Percentiles rank a stretch among this genome's conserved stretches.
These are phyloP conservation scores for Panagrolaimus sp. DNA, from an alignment of 1,140 invertebrate species.

Conservation along the genomic window DNA sequence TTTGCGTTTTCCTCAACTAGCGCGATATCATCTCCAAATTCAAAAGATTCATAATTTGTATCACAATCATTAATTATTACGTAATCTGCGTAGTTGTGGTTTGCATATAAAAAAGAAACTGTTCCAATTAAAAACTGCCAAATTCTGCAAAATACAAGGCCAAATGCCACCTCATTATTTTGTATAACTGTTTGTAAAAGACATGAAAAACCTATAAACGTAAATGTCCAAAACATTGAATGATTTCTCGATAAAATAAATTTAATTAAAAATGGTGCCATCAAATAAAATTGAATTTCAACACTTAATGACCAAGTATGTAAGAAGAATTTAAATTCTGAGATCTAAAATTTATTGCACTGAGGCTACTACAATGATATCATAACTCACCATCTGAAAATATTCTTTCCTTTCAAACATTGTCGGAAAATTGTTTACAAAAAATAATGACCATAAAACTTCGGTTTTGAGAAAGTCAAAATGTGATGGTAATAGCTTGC, in stretches of 20 bases:
- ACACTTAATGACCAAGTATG: not conserved
- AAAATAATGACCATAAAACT: not conserved
- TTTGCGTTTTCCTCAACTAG: too few species aligned
- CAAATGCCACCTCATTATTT: not conserved
- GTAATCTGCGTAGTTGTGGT: not conserved
- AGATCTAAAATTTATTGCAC: not conserved
- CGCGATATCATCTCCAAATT: too few species aligned
- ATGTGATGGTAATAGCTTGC: not conserved
- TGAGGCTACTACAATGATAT: too few species aligned
- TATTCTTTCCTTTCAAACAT: not conserved
- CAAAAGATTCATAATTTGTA: too few species aligned
- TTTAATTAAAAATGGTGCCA: not conserved
- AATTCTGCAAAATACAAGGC: not conserved
- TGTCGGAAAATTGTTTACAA: not conserved
- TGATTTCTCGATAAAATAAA: not conserved
- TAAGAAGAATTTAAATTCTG: not conserved
- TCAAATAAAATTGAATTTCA: constrained; percentile 7
- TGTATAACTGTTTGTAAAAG: not conserved
- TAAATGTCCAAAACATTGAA: not conserved
- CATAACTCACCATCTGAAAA: not conserved
- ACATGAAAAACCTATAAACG: not conserved
- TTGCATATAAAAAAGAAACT: not conserved
- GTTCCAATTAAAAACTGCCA: not conserved
- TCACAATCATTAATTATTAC: too few species aligned
- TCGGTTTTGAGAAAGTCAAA: not conserved